These are phyloP conservation scores for Cataglyphis hispanica DNA, from an alignment of 1,140 invertebrate species.

Conservation along the genomic window DNA sequence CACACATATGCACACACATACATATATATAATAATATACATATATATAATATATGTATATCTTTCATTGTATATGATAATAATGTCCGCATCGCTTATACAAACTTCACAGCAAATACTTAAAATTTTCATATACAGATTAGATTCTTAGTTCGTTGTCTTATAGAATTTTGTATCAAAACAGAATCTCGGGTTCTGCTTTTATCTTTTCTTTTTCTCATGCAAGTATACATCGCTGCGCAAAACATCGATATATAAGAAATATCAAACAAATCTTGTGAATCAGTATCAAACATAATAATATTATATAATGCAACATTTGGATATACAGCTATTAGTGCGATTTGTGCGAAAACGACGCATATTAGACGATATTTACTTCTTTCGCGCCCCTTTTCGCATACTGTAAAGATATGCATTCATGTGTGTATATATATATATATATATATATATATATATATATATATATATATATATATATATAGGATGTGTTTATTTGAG, in stretches of 20 bases:
- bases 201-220: not conserved
- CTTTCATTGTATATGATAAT: constrained; percentile 26
- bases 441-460: not conserved
- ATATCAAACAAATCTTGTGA: constrained; percentile 56
- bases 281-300: constrained; percentile 65
- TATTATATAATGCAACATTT: constrained; percentile 45
- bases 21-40: not conserved
- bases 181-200: constrained; percentile 25
- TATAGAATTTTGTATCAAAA: constrained; percentile 64
- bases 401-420: not conserved
- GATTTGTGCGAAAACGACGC: constrained; percentile 48
- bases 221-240: not conserved
- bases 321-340: not conserved
- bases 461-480: not conserved
- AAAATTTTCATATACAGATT: constrained; percentile 60
- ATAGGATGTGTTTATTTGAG: not conserved
- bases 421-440: not conserved
- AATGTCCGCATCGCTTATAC: constrained; percentile 51
- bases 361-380: not conserved
- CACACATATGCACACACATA: not conserved
- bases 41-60: too few relatives aligned
- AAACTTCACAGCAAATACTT: constrained; percentile 58
- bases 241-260: constrained; percentile 51
- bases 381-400: not conserved
- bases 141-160: constrained; percentile 73